Evolutionary conservation across 1,140 invertebrate genomes (phyloP), one percentile per base, ranked within the genome.

Genomic region (Drosophila prosaltans): DNA sequence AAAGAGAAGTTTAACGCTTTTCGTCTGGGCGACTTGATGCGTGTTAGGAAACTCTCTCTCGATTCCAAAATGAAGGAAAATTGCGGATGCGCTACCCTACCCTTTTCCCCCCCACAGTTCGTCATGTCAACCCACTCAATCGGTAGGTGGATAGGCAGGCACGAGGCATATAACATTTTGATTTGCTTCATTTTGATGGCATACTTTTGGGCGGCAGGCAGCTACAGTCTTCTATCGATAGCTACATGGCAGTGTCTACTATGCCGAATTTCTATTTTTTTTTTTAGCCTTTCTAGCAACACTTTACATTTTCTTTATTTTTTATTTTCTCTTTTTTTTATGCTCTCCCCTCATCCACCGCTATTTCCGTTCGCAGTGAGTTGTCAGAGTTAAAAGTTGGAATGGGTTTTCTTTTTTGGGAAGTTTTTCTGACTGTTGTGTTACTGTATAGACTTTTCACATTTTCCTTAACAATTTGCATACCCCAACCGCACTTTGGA

Each of bases 21-120:
- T 76, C 77, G 82, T 86, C 82, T 86, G 82, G 69, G 81, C 81
- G 74, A 81, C 83, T 69, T 88, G 83, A 86, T 86, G 83, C 83
- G 79, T 86, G 80, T 81, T 86, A 76, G 75, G 83, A 76, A 83
- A 82, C 63, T 39, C 40, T 43, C 30, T 28, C 57, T 24, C 8
- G 41, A 41, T 24, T 57, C 30, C 40, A 41, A 48, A 11, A 28
- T 11, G 55, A 28, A 60, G 58, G 30, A 48, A 39, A 70, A 48
- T 65, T 71, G 45, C 57, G 43, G 41, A 41, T 65, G 43, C 26
- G 36, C 61, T 63, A 70, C 57, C 67, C 43, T 24, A 68, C 30
- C 36, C 65, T 61, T 60, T 55, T 32, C 41, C 43, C 43, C 60
- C 43, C 28, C 10, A n/a, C 11, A 36, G 6, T 7, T 4, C 32